Percentiles rank a stretch among this genome's conserved stretches.
phyloP scores from a whole-genome alignment of 2,888 invertebrate genomes.

The Cyclophora albipunctata region DNA sequence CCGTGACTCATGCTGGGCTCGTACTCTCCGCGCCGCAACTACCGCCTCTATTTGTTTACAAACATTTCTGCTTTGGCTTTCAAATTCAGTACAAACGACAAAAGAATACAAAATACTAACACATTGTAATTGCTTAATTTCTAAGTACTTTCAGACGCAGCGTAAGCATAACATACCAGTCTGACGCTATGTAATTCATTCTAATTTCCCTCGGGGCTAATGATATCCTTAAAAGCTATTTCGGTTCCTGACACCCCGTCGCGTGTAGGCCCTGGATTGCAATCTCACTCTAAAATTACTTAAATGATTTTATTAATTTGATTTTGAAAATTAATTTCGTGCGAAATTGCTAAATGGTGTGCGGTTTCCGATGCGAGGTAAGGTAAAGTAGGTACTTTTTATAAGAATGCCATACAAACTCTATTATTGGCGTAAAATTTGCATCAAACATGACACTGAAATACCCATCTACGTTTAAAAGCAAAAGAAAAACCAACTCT shows the following conservation, averaged over 20 bases:
- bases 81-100: background rate
- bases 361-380: background rate
- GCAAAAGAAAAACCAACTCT: too few relatives aligned
- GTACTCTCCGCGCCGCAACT: slow-evolving; percentile 23
- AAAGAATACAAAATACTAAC: background rate
- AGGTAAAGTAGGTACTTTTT: background rate
- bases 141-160: slow-evolving; percentile 6
- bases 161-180: slow-evolving; percentile 24
- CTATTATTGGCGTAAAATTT: too few relatives aligned
- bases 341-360: background rate
- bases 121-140: background rate
- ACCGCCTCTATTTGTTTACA: slow-evolving; percentile 47
- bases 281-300: slow-evolving; percentile 25
- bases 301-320: slow-evolving; percentile 25
- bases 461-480: too few relatives aligned
- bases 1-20: slow-evolving; percentile 34
- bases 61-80: slow-evolving; percentile 22
- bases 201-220: slow-evolving; percentile 64
- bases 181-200: slow-evolving; percentile 47
- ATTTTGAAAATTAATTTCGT: slow-evolving; percentile 20
- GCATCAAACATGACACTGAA: too few relatives aligned
- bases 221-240: slow-evolving; percentile 56
- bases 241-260: slow-evolving; percentile 35
- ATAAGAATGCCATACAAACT: too few relatives aligned
- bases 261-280: slow-evolving; percentile 27